These are phyloP conservation scores for Antitype chi DNA, from an alignment of 2,888 invertebrate species.

Conservation along the genomic window DNA sequence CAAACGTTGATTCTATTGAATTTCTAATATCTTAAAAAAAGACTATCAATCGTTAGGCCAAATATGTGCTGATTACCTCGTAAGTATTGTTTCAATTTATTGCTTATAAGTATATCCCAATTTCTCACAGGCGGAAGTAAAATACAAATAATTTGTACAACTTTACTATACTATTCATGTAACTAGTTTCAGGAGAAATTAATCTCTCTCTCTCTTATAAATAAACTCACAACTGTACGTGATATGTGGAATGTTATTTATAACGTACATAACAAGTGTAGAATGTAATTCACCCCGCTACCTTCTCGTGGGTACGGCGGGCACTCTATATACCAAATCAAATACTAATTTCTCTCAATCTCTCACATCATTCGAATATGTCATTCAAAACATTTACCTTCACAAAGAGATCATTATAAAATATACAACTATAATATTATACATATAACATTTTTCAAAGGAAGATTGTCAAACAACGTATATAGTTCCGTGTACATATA, in stretches of 20 bases:
- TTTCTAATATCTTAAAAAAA: background rate
- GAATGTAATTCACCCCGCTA: background rate
- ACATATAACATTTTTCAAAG: slow-evolving; percentile 28
- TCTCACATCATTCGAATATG: slow-evolving; percentile 1
- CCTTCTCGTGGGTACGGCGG: background rate
- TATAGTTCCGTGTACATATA: slow-evolving; percentile 22
- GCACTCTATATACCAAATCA: slow-evolving; percentile 1
- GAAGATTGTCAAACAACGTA: slow-evolving; percentile 41
- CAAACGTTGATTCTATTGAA: slow-evolving; percentile 3
- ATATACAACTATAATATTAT: slow-evolving; percentile 36
- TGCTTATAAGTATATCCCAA: background rate
- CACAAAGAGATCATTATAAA: slow-evolving; percentile 41
- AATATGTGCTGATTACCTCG: background rate
- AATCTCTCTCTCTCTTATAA: slow-evolving; percentile 28
- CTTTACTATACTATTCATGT: slow-evolving; percentile 7
- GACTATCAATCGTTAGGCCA: slow-evolving; percentile 18
- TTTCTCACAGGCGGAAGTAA: slow-evolving; percentile 3
- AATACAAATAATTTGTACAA: slow-evolving; percentile 18
- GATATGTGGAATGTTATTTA: slow-evolving; percentile 35
- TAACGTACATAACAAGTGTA: slow-evolving; percentile 38
- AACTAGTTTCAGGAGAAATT: slow-evolving; percentile 8
- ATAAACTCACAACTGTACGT: slow-evolving; percentile 31
- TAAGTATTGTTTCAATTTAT: slow-evolving; percentile 11
- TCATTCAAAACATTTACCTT: slow-evolving; percentile 7
- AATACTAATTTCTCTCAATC: slow-evolving; percentile 1